A percentile compares a stretch with the other conserved stretches of the same genome.
Conservation (phyloP, 2,888 invertebrate genomes). For the Pinctada fucata region DNA sequence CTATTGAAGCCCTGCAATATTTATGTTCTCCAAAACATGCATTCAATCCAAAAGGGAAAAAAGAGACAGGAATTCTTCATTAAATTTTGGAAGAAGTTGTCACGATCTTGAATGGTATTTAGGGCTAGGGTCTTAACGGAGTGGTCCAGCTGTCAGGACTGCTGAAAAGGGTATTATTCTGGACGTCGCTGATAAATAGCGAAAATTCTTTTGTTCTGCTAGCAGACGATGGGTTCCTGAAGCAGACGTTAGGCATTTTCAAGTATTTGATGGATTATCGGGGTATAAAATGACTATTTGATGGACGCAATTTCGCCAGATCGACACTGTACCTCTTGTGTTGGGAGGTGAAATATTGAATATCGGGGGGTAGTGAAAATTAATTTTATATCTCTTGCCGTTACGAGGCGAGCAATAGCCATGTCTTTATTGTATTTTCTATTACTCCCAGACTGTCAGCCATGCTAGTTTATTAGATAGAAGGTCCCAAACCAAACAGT, state of each 20-base stretch:
- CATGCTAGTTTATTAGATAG: neutral
- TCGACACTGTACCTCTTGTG: constrained; percentile 27
- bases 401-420: neutral
- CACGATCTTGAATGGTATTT: neutral
- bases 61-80: neutral
- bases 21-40: neutral
- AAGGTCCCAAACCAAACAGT: neutral
- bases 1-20: too few relatives aligned
- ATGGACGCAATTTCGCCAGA: constrained; percentile 37
- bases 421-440: neutral
- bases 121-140: neutral
- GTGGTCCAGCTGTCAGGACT: constrained; percentile 29
- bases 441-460: neutral
- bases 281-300: constrained; percentile 39
- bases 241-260: constrained; percentile 1
- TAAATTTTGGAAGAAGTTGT: neutral
- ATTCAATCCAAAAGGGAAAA: neutral
- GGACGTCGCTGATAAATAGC: constrained; percentile 27
- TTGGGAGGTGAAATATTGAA: constrained; percentile 32
- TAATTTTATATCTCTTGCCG: constrained; percentile 8
- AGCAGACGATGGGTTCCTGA: neutral
- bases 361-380: constrained; percentile 25
- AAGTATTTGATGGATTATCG: constrained; percentile 39
- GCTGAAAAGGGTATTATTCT: constrained; percentile 22
- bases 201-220: constrained; percentile 29